Evolutionary conservation across 1,140 invertebrate genomes (phyloP), one percentile per base, ranked within the genome.

Genomic region (Capitella teleta): DNA sequence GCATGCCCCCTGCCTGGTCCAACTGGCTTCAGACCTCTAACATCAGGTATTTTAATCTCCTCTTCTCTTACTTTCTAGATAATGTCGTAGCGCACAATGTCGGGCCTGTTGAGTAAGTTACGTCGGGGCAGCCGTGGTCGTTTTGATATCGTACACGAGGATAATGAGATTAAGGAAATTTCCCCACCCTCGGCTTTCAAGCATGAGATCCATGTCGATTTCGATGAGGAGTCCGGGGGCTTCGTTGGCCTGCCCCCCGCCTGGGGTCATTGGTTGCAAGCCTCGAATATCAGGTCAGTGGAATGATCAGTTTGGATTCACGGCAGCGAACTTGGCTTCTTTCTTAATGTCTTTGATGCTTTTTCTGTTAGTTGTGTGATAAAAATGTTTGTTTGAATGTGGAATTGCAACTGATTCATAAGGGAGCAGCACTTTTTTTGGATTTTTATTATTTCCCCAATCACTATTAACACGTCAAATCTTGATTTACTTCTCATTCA

Each of bases 21-120:
- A 76, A 84, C 28, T 90, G 87, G 87, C 70, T 82, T 25, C 73
- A 80, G 34, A 23, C 28, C 14, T 53, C 52, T 36, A 37, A 53
- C 25, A 53, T 53, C 36, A 49, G 46, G 52, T 47, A 28, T 41
- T 41, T 12, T 14, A 10, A 41, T n/a, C 10, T 41, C 8, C 12
- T 41, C 10, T 19, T 41, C 10, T 41, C 8, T 19, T 41, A 41
- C 12, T 10, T 41, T n/a, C 8, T 19, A 41, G 10, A 12, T 41
- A 19, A 32, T 10, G 8, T 32, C n/a, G 30, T 10, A n/a, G 8
- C 8, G n/a, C 8, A 32, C 30, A 8, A 32, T 32, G 30, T 32
- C 30, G n/a, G n/a, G n/a, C 8, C 8, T 32, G 8, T 10, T 32
- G 30, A 32, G n/a, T 32, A 32, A 32, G 30, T 10, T 32, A 10